Evolutionary conservation across 2,888 invertebrate genomes (phyloP).

Genomic region (Noctuana brunneofusca): DNA sequence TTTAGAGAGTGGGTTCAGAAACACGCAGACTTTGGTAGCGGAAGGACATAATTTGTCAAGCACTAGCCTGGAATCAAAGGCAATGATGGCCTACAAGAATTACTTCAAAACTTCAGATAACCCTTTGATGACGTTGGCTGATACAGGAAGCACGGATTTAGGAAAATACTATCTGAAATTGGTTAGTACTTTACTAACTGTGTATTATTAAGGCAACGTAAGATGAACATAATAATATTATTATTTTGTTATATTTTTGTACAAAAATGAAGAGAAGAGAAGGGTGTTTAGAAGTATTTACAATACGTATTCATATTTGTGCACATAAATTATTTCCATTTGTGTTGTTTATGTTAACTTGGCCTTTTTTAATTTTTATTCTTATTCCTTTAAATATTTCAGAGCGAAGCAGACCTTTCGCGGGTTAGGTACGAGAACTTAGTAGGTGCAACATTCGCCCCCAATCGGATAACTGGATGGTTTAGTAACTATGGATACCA

Average conservation of each 20-base stretch:
- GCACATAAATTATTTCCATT: not conserved
- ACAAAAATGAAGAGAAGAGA: no score
- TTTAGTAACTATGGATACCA: slow-evolving; percentile 92
- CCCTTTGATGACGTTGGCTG: slow-evolving; percentile 58
- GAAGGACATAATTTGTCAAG: slow-evolving; percentile 52
- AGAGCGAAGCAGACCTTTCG: slow-evolving; percentile 61
- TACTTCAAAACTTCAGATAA: slow-evolving; percentile 58
- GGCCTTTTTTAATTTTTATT: not conserved
- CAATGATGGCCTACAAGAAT: slow-evolving; percentile 62
- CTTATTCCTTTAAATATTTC: slow-evolving; percentile 36
- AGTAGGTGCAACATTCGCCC: slow-evolving; percentile 81
- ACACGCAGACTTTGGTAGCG: slow-evolving; percentile 65
- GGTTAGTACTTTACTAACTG: no score
- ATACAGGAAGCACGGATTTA: slow-evolving; percentile 62
- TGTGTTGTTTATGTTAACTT: not conserved
- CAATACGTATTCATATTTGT: no score
- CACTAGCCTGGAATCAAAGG: slow-evolving; percentile 53
- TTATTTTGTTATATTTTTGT: no score
- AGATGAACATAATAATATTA: no score
- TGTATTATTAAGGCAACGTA: no score
- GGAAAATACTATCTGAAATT: slow-evolving; percentile 70
- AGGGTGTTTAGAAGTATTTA: no score
- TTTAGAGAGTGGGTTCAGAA: slow-evolving; percentile 68
- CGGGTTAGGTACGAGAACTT: slow-evolving; percentile 80
- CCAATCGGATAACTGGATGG: slow-evolving; percentile 83